A percentile compares a stretch with the other conserved stretches of the same genome.
Evolutionary conservation across 2,113 vertebrate species (phyloP).

Genomic region (Gymnocephalus cernua): DNA sequence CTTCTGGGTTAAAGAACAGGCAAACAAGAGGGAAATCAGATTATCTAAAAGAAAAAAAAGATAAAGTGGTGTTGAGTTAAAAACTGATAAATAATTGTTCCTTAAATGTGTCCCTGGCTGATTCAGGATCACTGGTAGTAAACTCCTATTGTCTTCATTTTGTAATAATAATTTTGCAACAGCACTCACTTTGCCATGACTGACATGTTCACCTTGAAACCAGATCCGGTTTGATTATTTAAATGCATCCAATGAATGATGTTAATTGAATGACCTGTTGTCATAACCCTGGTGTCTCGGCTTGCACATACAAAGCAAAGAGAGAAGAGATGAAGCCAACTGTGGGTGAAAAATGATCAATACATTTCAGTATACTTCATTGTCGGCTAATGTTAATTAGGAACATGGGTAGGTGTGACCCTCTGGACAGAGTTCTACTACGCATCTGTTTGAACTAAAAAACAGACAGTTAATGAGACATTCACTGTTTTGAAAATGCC

Average conservation of each 20-base stretch:
- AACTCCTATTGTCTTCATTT: background rate
- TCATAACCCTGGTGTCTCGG: background rate
- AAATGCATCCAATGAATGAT: background rate
- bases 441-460: too few species aligned
- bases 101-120: background rate
- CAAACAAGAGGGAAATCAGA: background rate
- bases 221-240: background rate
- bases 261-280: background rate
- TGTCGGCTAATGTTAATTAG: too few species aligned
- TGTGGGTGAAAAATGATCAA: background rate
- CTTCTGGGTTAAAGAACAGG: slow-evolving; percentile 1
- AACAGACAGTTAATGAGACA: too few species aligned
- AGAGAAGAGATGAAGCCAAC: background rate
- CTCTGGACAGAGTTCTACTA: too few species aligned
- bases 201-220: background rate
- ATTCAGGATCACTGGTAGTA: background rate
- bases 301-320: background rate
- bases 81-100: background rate
- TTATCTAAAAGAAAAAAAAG: background rate
- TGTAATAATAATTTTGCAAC: background rate
- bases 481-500: too few species aligned
- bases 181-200: too few species aligned
- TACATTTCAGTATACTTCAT: background rate
- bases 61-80: too few species aligned
- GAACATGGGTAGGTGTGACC: too few species aligned